Percentiles rank a stretch among this genome's conserved stretches.
Conservation (phyloP, 2,888 invertebrate species). For the Hydropsyche betteni region DNA sequence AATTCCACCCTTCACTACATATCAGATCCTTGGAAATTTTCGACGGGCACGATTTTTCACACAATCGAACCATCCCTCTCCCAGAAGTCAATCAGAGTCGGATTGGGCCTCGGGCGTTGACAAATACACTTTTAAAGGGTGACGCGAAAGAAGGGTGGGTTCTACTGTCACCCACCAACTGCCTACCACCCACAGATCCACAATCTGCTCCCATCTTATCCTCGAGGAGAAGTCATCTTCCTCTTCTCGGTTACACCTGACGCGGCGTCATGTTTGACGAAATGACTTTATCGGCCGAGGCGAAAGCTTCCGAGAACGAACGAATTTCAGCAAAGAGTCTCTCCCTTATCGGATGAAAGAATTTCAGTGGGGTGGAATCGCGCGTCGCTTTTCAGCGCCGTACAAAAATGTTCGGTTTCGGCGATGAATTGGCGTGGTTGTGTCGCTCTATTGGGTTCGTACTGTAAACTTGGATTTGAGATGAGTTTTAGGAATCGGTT, state of each 20-base stretch:
- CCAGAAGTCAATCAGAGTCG: slow-evolving; percentile 26
- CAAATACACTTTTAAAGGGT: slow-evolving; percentile 29
- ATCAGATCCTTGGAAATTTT: slow-evolving; percentile 18
- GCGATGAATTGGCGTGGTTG: no score
- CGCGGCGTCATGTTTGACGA: slow-evolving; percentile 35
- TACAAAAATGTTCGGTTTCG: neutral
- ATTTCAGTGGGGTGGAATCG: neutral
- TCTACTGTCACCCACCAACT: no score
- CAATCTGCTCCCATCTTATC: no score
- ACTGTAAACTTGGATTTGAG: no score
- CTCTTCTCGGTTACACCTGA: slow-evolving; percentile 8
- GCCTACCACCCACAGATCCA: no score
- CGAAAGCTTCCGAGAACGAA: slow-evolving; percentile 29
- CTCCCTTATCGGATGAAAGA: slow-evolving; percentile 27
- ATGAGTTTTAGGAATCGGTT: no score
- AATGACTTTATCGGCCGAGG: slow-evolving; percentile 36
- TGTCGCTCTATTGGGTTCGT: no score
- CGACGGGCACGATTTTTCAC: slow-evolving; percentile 13
- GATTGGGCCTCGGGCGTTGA: slow-evolving; percentile 25
- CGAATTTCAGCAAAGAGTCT: slow-evolving; percentile 15
- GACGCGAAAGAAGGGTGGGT: neutral
- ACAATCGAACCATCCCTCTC: slow-evolving; percentile 27
- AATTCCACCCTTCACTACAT: neutral
- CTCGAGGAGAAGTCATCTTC: no score
- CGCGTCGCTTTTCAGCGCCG: neutral